Percentiles rank a stretch among this genome's conserved stretches.
Evolutionary conservation across 37 sponge, comb jelly and placozoan genomes (phyloP).

Genomic region (Lycopodina hypogea): DNA sequence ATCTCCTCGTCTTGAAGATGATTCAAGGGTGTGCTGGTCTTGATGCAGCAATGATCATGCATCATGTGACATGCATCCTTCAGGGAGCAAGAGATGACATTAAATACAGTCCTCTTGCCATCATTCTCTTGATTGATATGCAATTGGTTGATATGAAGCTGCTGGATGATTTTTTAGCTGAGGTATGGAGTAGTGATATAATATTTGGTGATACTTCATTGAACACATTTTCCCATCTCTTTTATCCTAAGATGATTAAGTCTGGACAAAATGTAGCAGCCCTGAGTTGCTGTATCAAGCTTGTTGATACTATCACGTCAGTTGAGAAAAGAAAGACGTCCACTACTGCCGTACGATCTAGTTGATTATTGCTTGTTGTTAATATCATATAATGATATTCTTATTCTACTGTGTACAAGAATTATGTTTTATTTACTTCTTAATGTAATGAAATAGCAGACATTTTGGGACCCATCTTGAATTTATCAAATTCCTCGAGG

Average conservation of each 20-base stretch:
- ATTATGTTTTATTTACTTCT: too few species aligned
- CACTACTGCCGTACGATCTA: slow-evolving; percentile 78
- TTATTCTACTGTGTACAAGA: too few species aligned
- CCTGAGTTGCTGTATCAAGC: slow-evolving; percentile 81
- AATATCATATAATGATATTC: background rate
- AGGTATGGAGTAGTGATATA: slow-evolving; percentile 37
- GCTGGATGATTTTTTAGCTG: slow-evolving; percentile 84
- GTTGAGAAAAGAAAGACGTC: slow-evolving; percentile 84
- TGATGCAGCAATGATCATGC: slow-evolving; percentile 39
- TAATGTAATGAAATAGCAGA: too few species aligned
- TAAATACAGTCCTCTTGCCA: slow-evolving; percentile 91
- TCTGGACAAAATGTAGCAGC: slow-evolving; percentile 75
- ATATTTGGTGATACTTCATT: background rate
- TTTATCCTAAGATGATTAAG: slow-evolving; percentile 56
- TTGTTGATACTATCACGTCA: slow-evolving; percentile 71
- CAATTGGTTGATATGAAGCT: slow-evolving; percentile 91
- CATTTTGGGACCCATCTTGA: too few species aligned
- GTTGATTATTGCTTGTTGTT: background rate
- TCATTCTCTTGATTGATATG: slow-evolving; percentile 87
- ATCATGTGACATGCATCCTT: slow-evolving; percentile 56
- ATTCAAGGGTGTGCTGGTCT: slow-evolving; percentile 54
- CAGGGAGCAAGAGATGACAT: slow-evolving; percentile 87
- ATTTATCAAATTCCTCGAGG: too few species aligned
- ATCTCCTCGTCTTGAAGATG: slow-evolving; percentile 76
- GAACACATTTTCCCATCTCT: background rate